Percentiles rank a stretch among this genome's conserved stretches.
Evolutionary conservation across 2,888 invertebrate genomes (phyloP).

Genomic region (Pandemis cinnamomeana): DNA sequence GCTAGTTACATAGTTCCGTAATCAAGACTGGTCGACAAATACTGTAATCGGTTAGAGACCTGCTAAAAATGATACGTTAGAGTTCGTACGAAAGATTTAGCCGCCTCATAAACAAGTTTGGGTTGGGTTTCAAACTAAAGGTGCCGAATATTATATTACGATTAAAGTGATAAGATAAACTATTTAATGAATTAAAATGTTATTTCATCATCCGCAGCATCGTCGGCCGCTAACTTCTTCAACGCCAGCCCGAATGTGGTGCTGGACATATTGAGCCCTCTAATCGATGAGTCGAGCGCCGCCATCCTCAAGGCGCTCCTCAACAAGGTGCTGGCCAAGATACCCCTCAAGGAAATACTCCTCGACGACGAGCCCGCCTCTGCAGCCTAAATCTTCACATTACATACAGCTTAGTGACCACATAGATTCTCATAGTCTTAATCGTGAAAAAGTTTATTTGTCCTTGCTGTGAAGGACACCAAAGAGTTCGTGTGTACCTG

Average conservation of each 20-base stretch:
- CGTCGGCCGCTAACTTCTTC: conserved; percentile 88
- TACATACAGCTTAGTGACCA: conserved; percentile 4
- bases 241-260: conserved; percentile 87
- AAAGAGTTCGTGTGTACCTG: conserved; percentile 47
- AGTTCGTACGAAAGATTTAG: not conserved
- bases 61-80: not conserved
- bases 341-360: conserved; percentile 85
- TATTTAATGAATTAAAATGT: not conserved
- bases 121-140: too few species aligned
- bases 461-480: conserved; percentile 37
- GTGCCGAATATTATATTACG: too few species aligned
- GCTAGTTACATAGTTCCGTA: conserved; percentile 14
- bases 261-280: conserved; percentile 87
- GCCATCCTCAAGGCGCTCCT: conserved; percentile 85
- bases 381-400: not conserved
- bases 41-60: not conserved
- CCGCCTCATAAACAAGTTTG: not conserved
- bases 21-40: conserved; percentile 5
- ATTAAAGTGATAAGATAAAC: too few species aligned
- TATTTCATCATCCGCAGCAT: conserved; percentile 76
- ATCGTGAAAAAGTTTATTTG: conserved; percentile 14
- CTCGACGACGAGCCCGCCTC: conserved; percentile 57
- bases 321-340: conserved; percentile 84
- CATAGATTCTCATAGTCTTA: conserved; percentile 11
- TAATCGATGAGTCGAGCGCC: conserved; percentile 87